phyloP scores from a whole-genome alignment of 2,797 vertebrate genomes.

The Protonibea diacanthus region DNA sequence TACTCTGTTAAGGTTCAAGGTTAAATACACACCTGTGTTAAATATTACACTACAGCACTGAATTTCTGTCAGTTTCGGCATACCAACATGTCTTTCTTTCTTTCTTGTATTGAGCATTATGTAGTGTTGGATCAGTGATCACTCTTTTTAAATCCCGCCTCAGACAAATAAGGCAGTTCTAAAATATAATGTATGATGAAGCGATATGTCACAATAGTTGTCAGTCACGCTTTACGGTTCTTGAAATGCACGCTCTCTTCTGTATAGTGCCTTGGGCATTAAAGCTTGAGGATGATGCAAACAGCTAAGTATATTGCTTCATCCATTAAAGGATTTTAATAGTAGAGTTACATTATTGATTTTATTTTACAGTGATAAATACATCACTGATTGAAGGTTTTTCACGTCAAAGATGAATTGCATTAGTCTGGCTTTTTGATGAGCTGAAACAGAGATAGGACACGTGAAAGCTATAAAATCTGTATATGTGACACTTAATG shows the following conservation, averaged over 20 bases:
- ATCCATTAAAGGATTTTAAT: conserved; percentile 89
- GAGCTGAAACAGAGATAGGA: conserved; percentile 64
- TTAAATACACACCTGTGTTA: conserved; percentile 15
- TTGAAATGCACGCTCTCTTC: conserved; percentile 68
- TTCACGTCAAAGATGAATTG: conserved; percentile 78
- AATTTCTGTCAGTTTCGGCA: neutral
- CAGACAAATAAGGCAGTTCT: conserved; percentile 43
- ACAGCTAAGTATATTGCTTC: conserved; percentile 86
- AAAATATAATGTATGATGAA: conserved; percentile 48
- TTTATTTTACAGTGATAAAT: conserved; percentile 89
- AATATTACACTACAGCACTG: neutral
- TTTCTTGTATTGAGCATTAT: neutral
- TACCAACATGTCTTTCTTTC: conserved; percentile 9
- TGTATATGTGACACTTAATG: conserved; percentile 72
- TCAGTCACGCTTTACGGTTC: conserved; percentile 76
- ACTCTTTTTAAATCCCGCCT: conserved; percentile 21
- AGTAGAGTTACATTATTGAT: conserved; percentile 87
- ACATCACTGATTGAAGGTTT: conserved; percentile 86
- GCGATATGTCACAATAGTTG: conserved; percentile 71
- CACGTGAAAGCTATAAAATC: conserved; percentile 74
- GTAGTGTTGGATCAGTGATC: conserved; percentile 18
- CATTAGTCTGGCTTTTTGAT: conserved; percentile 77
- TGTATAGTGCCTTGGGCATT: conserved; percentile 74
- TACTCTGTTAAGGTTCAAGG: conserved; percentile 13
- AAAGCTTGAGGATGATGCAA: conserved; percentile 84